phyloP scores from a whole-genome alignment of 1,140 invertebrate species.

The Asobara japonica region DNA sequence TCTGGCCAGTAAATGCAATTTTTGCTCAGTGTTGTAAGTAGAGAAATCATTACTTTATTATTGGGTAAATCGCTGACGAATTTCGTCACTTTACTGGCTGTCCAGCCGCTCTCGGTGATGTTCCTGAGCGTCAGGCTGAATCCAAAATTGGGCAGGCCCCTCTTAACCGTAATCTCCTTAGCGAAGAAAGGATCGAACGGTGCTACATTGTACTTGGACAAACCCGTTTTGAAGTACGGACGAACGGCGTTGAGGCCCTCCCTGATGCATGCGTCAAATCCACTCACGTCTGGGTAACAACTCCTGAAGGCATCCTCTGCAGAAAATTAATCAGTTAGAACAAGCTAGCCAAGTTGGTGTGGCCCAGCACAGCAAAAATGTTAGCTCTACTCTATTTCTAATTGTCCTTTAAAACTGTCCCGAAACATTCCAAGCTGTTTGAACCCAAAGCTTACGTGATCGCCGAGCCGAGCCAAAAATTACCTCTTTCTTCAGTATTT shows the following conservation, averaged over 20 bases:
- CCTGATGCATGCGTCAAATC: conserved; percentile 79
- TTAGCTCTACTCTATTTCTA: neutral
- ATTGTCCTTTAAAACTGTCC: neutral
- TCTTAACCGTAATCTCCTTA: conserved; percentile 71
- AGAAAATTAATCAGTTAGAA: neutral
- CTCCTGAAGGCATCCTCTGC: conserved; percentile 65
- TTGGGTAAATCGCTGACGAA: conserved; percentile 67
- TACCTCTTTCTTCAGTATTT: neutral
- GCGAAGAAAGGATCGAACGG: conserved; percentile 83
- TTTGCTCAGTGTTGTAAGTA: no score
- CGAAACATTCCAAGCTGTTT: no score
- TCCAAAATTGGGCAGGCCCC: conserved; percentile 70
- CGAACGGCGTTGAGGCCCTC: conserved; percentile 77
- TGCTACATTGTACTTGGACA: conserved; percentile 75
- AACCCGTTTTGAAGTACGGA: conserved; percentile 77
- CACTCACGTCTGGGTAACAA: conserved; percentile 69
- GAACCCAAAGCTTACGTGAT: no score
- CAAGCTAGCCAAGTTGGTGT: no score
- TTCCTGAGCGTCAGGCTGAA: conserved; percentile 78
- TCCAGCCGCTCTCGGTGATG: conserved; percentile 81
- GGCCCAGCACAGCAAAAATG: neutral
- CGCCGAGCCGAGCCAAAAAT: no score
- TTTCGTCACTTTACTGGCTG: conserved; percentile 78
- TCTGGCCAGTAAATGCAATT: no score
- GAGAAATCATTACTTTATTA: conserved; percentile 51